Evolutionary conservation across 2,888 invertebrate species (phyloP).

Genomic region (Ormyrus labotus): DNA sequence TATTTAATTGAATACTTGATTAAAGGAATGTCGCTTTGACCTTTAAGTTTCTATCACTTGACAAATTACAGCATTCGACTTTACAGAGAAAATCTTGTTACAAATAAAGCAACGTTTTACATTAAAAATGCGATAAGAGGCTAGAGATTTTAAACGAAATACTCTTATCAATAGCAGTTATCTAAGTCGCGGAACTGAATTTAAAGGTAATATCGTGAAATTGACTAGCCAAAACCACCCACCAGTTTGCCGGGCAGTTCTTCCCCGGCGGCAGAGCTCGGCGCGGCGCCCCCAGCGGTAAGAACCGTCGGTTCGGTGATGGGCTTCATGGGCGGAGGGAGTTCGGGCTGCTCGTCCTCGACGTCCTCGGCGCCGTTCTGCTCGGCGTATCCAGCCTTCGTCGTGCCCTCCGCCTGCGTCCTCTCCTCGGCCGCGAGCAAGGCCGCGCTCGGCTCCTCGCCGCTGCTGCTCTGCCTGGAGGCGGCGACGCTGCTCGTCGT

Average conservation of each 20-base stretch:
- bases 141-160: no score
- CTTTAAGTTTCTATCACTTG: no score
- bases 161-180: no score
- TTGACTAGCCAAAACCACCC: conserved; percentile 39
- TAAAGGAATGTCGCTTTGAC: no score
- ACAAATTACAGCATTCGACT: no score
- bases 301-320: conserved; percentile 84
- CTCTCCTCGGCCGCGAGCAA: conserved; percentile 24
- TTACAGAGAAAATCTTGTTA: no score
- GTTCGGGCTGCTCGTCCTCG: conserved; percentile 89
- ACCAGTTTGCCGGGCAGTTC: conserved; percentile 70
- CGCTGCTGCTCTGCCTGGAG: conserved; percentile 52
- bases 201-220: no score
- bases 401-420: conserved; percentile 27
- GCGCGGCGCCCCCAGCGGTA: conserved; percentile 63
- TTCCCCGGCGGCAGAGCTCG: conserved; percentile 70
- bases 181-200: no score
- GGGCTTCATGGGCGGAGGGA: conserved; percentile 98
- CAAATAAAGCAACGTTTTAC: no score
- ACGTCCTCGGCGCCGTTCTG: conserved; percentile 83
- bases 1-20: no score
- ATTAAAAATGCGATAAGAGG: no score
- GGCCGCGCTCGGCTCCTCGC: conserved; percentile 51
- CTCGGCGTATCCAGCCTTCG: conserved; percentile 62
- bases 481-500: conserved; percentile 65